These are phyloP conservation scores for Decapterus maruadsi DNA, from an alignment of 2,797 vertebrate species.

Conservation along the genomic window DNA sequence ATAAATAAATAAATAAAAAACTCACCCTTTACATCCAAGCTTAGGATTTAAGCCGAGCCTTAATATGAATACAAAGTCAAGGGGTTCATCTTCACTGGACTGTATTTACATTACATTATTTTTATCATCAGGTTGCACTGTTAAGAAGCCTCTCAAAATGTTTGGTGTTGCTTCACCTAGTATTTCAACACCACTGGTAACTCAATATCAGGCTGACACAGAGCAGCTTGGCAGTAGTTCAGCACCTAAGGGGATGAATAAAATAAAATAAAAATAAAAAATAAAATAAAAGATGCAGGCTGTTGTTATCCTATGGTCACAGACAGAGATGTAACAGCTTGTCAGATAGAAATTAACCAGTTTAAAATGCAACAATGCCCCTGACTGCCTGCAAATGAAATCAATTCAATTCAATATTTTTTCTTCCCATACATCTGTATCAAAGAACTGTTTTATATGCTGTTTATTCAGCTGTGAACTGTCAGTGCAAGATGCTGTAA, in stretches of 20 bases:
- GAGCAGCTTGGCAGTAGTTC: slow-evolving; percentile 11
- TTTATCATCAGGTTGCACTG: too few species aligned
- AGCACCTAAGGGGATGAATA: background rate
- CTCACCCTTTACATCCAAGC: background rate
- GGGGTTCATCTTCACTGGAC: background rate
- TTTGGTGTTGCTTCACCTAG: slow-evolving; percentile 3
- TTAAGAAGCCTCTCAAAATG: background rate
- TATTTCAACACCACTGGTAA: background rate
- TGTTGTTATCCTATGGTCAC: background rate
- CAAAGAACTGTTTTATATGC: background rate
- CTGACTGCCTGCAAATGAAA: too few species aligned
- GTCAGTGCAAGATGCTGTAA: background rate
- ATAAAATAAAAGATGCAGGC: too few species aligned
- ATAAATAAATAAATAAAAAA: background rate
- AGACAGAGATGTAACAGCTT: background rate
- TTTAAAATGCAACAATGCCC: background rate
- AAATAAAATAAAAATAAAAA: too few species aligned
- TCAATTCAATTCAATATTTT: background rate
- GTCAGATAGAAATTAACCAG: background rate
- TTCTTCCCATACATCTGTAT: background rate
- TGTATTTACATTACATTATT: background rate
- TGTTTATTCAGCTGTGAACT: background rate
- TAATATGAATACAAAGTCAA: background rate
- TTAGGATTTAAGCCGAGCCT: background rate
- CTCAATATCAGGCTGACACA: slow-evolving; percentile 12